Base-by-base conservation (phyloP, 2,888 invertebrate genomes). In the Bugula neritina region DNA sequence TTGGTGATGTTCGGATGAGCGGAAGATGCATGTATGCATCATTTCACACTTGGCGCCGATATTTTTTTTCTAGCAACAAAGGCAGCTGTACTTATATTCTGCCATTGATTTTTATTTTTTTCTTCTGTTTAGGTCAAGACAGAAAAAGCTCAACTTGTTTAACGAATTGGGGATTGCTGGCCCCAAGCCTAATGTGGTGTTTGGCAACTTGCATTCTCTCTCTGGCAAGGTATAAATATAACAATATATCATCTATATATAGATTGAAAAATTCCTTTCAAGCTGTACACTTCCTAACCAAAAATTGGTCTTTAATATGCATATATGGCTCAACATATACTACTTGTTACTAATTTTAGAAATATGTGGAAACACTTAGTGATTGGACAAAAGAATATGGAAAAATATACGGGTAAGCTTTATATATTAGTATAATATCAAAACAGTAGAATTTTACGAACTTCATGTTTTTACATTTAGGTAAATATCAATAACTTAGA, bases 161-260 rank as follows among this genome's bases (percentile, higher is more conserved):
- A 74, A 77, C 52, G 74, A 76, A 21, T 75, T 79, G 75, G 78
- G 77, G 5, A 77, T 81, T 43, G 78, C 79, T 1, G 81, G 81
- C 1, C 81, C 81, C 1, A 72, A 72, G 35, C 81, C 81, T 1
- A 79, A 81, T 73, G 79, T 80, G 71, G 72, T 81, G 29, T 80
- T 79, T 73, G 80, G 79, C 69, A 82, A 79, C 73, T 75, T 79
- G 5, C 71, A 80, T 21, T 72, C 76, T 0, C 78, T 81, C 71
- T 74, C 76, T 72, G 77, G 74, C 71, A 79, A 75, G 76, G 79
- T 80, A 75, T 43, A 43, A 43, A 17, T 17, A 43, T 43, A 43
- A 17, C 43, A 43, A 43, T 17, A 43, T 43, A 17, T 43, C 17
- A 43, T 17, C 5, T 43, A 17, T 10, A 43, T 43, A 43, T n/a